Evolutionary conservation across 2,888 invertebrate genomes (phyloP), one percentile per base, ranked within the genome.

Genomic region (Pseudococcus viburni): DNA sequence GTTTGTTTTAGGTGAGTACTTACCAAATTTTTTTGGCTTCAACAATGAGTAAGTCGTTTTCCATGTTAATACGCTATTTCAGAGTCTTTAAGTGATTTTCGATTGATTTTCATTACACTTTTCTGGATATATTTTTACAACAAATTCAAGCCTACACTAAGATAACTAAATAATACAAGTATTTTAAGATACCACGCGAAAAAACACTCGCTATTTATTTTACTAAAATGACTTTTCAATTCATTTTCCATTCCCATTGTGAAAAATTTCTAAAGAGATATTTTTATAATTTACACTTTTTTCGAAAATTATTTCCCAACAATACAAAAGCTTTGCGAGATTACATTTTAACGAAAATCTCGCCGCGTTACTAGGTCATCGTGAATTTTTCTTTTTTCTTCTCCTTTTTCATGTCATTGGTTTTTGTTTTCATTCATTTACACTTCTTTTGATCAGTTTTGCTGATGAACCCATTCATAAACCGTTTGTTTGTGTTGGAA

Each of bases 321-420:
- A 33, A 77, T 77, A 77, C 39, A 77, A 77, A 77, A 77, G 77
- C 77, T 77, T 39, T 26, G 77, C 22, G 77, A 26, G 77, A 77
- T 77, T 77, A 77, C 26, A 77, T 39, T 77, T 77, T 39, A 26
- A 77, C 77, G 17, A 26, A 77, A 77, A 77, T 77, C 77, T 17
- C 17, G 51, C 51, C 9, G 11, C 33, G 77, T 77, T 77, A 77
- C 77, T 77, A 39, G 77, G 77, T 33, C 77, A 77, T 77, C 77
- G 22, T 22, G 39, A 77, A 77, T 22, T 77, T 77, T 77, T 77
- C 77, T 39, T 17, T 77, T 77, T 77, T 77, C 77, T 33, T 33
- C 26, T 33, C 26, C 26, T 33, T 33, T 39, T 39, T 39, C 77
- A 39, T 77, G 77, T 39, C 77, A 39, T 33, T 26, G 39, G 39